Conservation (phyloP, 2,888 invertebrate species). For the Neocrepidodera transversa region DNA sequence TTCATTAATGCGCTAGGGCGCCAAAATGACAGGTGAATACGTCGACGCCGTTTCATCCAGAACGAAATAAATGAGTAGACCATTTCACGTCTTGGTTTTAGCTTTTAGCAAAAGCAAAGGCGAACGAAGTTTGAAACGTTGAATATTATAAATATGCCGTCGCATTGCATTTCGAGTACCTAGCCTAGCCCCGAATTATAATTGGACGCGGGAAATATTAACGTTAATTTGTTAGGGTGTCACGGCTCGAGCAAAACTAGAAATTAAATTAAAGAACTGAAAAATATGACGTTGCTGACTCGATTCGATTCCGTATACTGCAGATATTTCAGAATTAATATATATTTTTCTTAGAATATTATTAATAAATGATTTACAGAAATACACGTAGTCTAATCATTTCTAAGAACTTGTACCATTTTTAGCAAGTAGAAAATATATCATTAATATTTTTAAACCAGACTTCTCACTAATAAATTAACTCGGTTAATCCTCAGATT, state of each 20-base stretch:
- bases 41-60: not conserved
- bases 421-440: slow-evolving; percentile 6
- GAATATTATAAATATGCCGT: slow-evolving; percentile 18
- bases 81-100: slow-evolving; percentile 12
- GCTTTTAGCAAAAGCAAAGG: slow-evolving; percentile 12
- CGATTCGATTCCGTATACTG: slow-evolving; percentile 12
- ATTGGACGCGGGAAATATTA: slow-evolving; percentile 29
- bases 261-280: slow-evolving; percentile 23
- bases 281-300: slow-evolving; percentile 16
- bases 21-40: slow-evolving; percentile 13
- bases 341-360: not conserved
- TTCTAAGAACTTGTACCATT: slow-evolving; percentile 5
- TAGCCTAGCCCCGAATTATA: slow-evolving; percentile 17
- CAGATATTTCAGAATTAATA: slow-evolving; percentile 4
- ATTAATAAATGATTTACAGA: not conserved
- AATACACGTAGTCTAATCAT: not conserved
- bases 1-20: slow-evolving; percentile 1
- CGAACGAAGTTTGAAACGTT: slow-evolving; percentile 11
- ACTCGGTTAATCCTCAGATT: not conserved
- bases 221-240: slow-evolving; percentile 23
- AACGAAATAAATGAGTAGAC: slow-evolving; percentile 9
- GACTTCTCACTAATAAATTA: not conserved
- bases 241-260: slow-evolving; percentile 18
- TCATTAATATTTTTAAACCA: not conserved
- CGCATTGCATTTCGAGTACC: slow-evolving; percentile 12